Evolutionary conservation across 2,113 vertebrate species (phyloP), one percentile per base, ranked within the genome.

Genomic region (Opisthocomus hoazin): DNA sequence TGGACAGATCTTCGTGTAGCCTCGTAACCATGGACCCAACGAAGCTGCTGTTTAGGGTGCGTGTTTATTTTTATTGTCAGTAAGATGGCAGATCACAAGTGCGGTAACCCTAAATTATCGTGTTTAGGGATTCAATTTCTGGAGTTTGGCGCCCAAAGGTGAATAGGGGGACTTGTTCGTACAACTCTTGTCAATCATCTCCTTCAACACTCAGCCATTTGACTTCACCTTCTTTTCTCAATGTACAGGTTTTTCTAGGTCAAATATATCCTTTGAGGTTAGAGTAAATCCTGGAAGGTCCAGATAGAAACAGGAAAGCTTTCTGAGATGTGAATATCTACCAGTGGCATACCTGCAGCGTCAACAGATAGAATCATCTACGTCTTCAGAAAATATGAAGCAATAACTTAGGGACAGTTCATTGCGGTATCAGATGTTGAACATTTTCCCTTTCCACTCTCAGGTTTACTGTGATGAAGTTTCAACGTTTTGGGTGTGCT

Each of bases 381-480:
- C 34, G 8, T 45, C 57, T 51, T 48, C 77, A 30, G 45, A 65
- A 82, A 94, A 81, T 2, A 41, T 0, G 8, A 37, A 83, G 37
- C 68, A 50, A 26, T 36, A 68, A 5, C 27, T n/a, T 34, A 27
- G 34, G 73, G 68, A 58, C 34, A 30, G 8, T 20, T 78, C 21
- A 18, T 43, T 93, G 34, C 68, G n/a, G 37, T 36, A 21, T 57
- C 54, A 50, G 79, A 51, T 84, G 48, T 2, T 32, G 70, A 39
- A 61, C 9, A 0, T 60, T 51, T 93, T 80, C 74, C 64, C 45
- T 95, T 53, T 50, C 24, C 43, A 21, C 9, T 85, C 75, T 69
- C 58, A 46, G 50, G 77, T 89, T 97, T 84, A 7, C 66, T 92
- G 87, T 95, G 96, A 76, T 80, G 57, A 16, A 20, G 17, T 79